phyloP scores from a whole-genome alignment of 2,113 vertebrate genomes.

The Labeo rohita region DNA sequence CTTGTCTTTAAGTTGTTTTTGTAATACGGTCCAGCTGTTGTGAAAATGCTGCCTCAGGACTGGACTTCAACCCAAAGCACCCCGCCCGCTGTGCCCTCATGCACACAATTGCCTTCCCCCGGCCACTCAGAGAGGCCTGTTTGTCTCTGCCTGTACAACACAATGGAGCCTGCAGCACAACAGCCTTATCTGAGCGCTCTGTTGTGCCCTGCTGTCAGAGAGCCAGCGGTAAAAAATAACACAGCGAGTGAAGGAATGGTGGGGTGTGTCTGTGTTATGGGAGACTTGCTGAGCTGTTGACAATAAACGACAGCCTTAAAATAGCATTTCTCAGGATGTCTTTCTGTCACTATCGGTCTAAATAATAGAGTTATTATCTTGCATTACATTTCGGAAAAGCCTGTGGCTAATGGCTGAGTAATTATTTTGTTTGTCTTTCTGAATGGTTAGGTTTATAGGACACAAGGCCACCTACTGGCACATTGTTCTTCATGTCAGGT shows the following conservation, averaged over 20 bases:
- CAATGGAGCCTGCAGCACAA: slow-evolving; percentile 39
- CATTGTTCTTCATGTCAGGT: background rate
- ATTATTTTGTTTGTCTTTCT: slow-evolving; percentile 14
- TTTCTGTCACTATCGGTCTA: slow-evolving; percentile 20
- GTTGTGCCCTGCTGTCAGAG: slow-evolving; percentile 33
- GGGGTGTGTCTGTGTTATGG: slow-evolving; percentile 39
- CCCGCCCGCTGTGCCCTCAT: slow-evolving; percentile 20
- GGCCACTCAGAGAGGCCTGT: background rate
- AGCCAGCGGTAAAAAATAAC: slow-evolving; percentile 40
- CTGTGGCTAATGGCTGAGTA: slow-evolving; percentile 4
- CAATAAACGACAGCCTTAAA: slow-evolving; percentile 31
- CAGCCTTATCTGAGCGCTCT: slow-evolving; percentile 30
- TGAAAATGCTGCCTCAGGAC: slow-evolving; percentile 46
- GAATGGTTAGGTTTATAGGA: background rate
- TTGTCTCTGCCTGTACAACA: slow-evolving; percentile 35
- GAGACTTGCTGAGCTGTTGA: slow-evolving; percentile 37
- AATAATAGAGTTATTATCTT: slow-evolving; percentile 34
- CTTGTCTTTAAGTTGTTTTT: slow-evolving; percentile 38
- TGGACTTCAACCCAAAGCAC: slow-evolving; percentile 56
- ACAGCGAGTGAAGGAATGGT: slow-evolving; percentile 61
- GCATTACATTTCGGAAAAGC: slow-evolving; percentile 15
- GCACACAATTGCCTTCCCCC: slow-evolving; percentile 42
- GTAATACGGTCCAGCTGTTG: slow-evolving; percentile 29
- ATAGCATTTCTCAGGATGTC: slow-evolving; percentile 30
- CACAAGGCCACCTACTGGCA: slow-evolving; percentile 47